phyloP scores from a whole-genome alignment of 2,113 vertebrate genomes.

The Empidonax alnorum region DNA sequence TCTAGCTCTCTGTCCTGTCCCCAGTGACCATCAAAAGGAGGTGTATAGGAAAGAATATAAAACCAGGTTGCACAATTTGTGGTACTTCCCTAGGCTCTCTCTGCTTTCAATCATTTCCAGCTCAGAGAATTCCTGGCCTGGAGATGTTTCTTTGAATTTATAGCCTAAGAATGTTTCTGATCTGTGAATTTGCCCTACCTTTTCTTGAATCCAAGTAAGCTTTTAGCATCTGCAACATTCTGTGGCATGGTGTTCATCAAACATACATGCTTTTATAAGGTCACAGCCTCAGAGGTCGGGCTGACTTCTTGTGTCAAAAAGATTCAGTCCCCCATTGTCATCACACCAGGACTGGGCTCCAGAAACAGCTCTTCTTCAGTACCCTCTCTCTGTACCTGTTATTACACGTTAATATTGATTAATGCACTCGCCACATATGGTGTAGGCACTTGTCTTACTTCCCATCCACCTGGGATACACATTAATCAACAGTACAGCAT shows the following conservation, averaged over 20 bases:
- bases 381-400: not conserved
- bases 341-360: not conserved
- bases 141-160: slow-evolving; percentile 11
- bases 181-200: not conserved
- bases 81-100: not conserved
- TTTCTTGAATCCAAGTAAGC: not conserved
- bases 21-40: not conserved
- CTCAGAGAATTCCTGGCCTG: not conserved
- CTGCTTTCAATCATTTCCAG: not conserved
- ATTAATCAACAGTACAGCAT: slow-evolving; percentile 39
- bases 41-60: not conserved
- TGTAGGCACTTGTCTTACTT: slow-evolving; percentile 30
- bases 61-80: not conserved
- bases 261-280: not conserved
- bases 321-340: not conserved
- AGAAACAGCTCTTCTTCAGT: not conserved
- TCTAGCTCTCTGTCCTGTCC: not conserved
- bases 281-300: not conserved
- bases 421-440: slow-evolving; percentile 33
- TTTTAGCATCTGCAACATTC: not conserved
- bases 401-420: slow-evolving; percentile 29
- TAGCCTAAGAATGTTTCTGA: not conserved
- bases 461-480: not conserved
- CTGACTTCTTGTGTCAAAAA: not conserved
- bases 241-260: not conserved